Base-by-base conservation (phyloP, 2,113 vertebrate genomes). In the Dunckerocampus dactyliophorus region DNA sequence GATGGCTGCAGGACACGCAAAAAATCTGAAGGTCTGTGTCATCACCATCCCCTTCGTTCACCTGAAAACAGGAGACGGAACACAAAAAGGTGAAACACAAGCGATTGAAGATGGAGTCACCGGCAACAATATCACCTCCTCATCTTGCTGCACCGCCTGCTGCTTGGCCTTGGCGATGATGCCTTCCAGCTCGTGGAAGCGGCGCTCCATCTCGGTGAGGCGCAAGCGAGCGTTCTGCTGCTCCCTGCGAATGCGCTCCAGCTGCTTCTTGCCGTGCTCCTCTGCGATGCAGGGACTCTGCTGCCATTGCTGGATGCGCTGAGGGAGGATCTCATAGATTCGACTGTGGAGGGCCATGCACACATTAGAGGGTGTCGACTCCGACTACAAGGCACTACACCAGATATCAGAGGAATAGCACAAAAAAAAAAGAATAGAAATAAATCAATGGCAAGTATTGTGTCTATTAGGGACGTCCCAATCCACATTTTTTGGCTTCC, bases 231-330 rank as follows among this genome's bases (percentile, higher is more conserved):
- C 95, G 1, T 92, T 92, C 75, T 97, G 95, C 85, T 98, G 96
- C 48, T 98, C 95, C 0, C 92, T 88, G 0, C 95, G 92, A 77
- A 98, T 98, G 6, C 93, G 92, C 81, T 98, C 95, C 22, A 98
- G 92, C 0, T 97, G 91, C 81, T 95, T 95, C 85, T 95, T 95
- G 7, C 95, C 96, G 0, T 95, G 95, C 55, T 98, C 96, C 77
- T 98, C 96, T 0, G 96, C 95, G 7, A 98, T 92, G 76, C 96
- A 97, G 0, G 96, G 96, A 76, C 94, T 97, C 89, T 97, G 95
- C 85, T 98, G 95, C 96, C 96, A 98, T 87, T 98, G 95, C 85
- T 98, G 95, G 77, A 97, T 96, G 1, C 94, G 92, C 89, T 98
- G 96, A 0, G 95, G 95, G 2, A 96, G 94, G 85, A 97, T 97